A percentile compares a stretch with the other conserved stretches of the same genome.
phyloP scores from a whole-genome alignment of 2,113 vertebrate species.

The Telmatochromis sp. region DNA sequence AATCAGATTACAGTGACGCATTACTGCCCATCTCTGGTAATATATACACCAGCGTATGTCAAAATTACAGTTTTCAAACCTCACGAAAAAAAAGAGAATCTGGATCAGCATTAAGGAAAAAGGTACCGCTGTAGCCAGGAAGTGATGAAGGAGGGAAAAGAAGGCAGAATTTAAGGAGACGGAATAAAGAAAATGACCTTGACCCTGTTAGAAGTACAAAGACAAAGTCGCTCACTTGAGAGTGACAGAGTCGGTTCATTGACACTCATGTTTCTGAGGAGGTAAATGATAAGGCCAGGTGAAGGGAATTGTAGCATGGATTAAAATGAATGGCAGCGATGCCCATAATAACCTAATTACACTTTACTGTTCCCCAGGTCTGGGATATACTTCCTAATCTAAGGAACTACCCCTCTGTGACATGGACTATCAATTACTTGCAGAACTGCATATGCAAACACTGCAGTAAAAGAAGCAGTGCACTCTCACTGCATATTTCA shows the following conservation, averaged over 20 bases:
- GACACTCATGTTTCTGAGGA: not conserved
- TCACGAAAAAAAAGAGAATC: accelerated
- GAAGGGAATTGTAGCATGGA: not conserved
- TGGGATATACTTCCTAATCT: not conserved
- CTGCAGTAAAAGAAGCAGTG: not conserved
- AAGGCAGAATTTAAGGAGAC: not conserved
- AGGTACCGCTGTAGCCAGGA: not conserved
- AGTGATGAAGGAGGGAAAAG: accelerated
- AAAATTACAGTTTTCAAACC: not conserved
- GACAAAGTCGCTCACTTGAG: not conserved
- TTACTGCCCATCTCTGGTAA: not conserved
- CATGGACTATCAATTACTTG: not conserved
- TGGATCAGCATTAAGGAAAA: not conserved
- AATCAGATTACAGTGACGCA: accelerated
- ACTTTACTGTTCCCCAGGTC: not conserved
- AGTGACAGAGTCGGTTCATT: not conserved
- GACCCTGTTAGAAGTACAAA: not conserved
- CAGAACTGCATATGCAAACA: not conserved
- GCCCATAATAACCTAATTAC: not conserved
- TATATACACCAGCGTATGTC: not conserved
- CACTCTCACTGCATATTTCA: not conserved
- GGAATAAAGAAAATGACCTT: not conserved
- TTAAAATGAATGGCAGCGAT: not conserved
- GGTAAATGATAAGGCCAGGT: not conserved
- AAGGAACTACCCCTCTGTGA: not conserved